A percentile compares a stretch with the other conserved stretches of the same genome.
Evolutionary conservation across 1,140 invertebrate genomes (phyloP).

Genomic region (Amyelois transitella): DNA sequence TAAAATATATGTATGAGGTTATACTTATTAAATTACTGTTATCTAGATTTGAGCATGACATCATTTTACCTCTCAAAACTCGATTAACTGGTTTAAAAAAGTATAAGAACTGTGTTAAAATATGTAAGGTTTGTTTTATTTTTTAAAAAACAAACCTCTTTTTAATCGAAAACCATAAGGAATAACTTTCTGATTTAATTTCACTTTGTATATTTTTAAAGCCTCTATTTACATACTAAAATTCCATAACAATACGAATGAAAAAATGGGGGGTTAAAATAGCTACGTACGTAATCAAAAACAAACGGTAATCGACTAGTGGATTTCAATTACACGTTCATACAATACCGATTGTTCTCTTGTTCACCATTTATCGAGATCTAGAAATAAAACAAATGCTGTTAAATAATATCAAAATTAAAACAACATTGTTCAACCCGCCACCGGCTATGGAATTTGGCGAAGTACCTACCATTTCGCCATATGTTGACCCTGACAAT

Average conservation of each 20-base stretch:
- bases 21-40: neutral
- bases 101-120: no score
- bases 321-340: neutral
- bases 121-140: no score
- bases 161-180: no score
- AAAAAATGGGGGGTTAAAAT: no score
- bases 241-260: no score
- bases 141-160: no score
- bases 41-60: neutral
- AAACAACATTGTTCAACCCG: conserved; percentile 10
- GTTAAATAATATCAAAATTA: conserved; percentile 4
- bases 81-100: neutral
- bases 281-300: neutral
- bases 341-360: neutral
- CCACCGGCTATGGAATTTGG: conserved; percentile 42
- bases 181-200: no score
- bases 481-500: conserved; percentile 69
- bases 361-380: neutral
- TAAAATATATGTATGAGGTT: neutral
- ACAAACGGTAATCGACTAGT: neutral
- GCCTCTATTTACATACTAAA: no score
- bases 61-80: neutral
- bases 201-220: no score
- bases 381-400: conserved; percentile 1
- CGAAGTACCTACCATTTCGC: conserved; percentile 41